Evolutionary conservation across 2,797 vertebrate genomes (phyloP).

Genomic region (Ambastaia sidthimunki): DNA sequence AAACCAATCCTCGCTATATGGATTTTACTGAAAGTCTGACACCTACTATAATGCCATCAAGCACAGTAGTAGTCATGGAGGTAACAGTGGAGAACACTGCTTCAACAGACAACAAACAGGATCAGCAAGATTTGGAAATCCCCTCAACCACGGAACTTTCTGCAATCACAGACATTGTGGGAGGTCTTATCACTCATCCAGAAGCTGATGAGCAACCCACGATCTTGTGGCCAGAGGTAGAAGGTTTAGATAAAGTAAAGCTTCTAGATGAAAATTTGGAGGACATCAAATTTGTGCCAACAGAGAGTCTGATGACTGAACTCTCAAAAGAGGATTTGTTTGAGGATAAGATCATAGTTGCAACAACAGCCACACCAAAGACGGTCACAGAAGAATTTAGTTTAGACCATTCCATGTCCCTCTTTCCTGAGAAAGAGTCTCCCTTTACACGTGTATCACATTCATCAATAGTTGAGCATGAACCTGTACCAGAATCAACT

Average conservation of each 20-base stretch:
- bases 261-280: slow-evolving; percentile 68
- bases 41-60: slow-evolving; percentile 8
- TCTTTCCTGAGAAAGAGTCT: slow-evolving; percentile 74
- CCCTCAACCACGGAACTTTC: slow-evolving; percentile 23
- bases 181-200: slow-evolving; percentile 15
- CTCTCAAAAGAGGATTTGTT: slow-evolving; percentile 64
- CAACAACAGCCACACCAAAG: slow-evolving; percentile 23
- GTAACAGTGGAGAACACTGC: background rate
- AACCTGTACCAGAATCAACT: slow-evolving; percentile 36
- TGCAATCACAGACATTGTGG: slow-evolving; percentile 11
- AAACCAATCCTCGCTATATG: slow-evolving; percentile 65
- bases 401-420: slow-evolving; percentile 45
- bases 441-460: slow-evolving; percentile 77
- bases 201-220: slow-evolving; percentile 23
- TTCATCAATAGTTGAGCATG: slow-evolving; percentile 64
- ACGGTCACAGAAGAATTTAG: slow-evolving; percentile 14
- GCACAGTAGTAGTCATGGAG: slow-evolving; percentile 12
- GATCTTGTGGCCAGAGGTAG: slow-evolving; percentile 40
- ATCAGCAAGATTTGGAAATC: background rate
- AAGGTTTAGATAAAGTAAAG: slow-evolving; percentile 53
- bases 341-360: slow-evolving; percentile 69
- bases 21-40: slow-evolving; percentile 1
- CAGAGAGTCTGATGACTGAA: background rate
- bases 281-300: slow-evolving; percentile 1
- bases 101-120: background rate